phyloP scores from a whole-genome alignment of 2,113 vertebrate genomes.

The Ophthalmolycus amberensis region DNA sequence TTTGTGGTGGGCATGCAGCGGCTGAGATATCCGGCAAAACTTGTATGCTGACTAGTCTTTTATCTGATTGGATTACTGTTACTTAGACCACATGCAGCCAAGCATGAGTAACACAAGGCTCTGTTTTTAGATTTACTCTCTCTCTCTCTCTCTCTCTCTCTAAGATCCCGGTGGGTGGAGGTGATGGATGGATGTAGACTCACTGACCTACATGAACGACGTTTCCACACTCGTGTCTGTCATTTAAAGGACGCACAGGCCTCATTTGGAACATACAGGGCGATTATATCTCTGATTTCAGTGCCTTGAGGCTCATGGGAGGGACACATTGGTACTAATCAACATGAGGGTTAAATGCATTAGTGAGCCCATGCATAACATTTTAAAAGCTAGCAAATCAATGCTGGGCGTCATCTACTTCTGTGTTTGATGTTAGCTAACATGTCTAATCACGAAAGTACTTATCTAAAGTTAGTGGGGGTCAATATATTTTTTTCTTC shows the following conservation, averaged over 20 bases:
- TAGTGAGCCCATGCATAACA: constrained; percentile 48
- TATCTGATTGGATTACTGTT: constrained; percentile 75
- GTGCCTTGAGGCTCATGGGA: constrained; percentile 41
- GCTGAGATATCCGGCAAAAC: constrained; percentile 67
- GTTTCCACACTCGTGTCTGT: constrained; percentile 35
- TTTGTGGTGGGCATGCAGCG: constrained; percentile 54
- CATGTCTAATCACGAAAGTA: constrained; percentile 1
- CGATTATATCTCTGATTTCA: constrained; percentile 47
- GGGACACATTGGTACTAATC: constrained; percentile 44
- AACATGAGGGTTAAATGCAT: constrained; percentile 42
- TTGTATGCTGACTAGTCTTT: constrained; percentile 71
- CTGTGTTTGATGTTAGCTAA: not conserved
- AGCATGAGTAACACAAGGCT: constrained; percentile 44
- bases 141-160: constrained; percentile 11
- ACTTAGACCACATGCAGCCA: constrained; percentile 54
- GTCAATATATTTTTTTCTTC: not conserved
- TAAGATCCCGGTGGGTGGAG: constrained; percentile 49
- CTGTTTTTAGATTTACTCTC: constrained; percentile 37
- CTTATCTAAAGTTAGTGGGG: not conserved
- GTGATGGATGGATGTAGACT: constrained; percentile 60
- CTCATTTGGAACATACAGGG: constrained; percentile 49
- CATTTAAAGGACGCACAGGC: constrained; percentile 45
- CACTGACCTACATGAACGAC: constrained; percentile 61
- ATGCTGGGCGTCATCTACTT: constrained; percentile 12
- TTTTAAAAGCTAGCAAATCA: constrained; percentile 59